Conservation (phyloP, 2,888 invertebrate species). For the Drosophila helvetica region DNA sequence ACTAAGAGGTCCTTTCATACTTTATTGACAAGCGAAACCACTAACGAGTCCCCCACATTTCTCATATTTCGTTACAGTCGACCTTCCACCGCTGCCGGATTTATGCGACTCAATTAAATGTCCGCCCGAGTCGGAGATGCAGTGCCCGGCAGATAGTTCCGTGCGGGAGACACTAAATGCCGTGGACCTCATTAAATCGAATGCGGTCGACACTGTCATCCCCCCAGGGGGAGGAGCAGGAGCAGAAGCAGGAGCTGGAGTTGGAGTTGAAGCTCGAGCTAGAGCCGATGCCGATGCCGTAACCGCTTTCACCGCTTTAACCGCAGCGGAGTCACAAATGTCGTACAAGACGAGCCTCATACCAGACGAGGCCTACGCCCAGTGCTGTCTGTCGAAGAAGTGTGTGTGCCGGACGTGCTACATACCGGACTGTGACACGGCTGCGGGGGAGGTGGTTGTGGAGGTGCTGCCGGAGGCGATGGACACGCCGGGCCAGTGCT, state of each 20-base stretch:
- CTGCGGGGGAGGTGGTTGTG: constrained; percentile 71
- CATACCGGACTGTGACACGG: constrained; percentile 78
- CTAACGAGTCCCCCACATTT: constrained; percentile 11
- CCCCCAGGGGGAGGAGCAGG: background rate
- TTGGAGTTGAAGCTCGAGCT: background rate
- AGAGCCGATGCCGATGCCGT: background rate
- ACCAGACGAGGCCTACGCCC: constrained; percentile 69
- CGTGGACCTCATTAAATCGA: constrained; percentile 60
- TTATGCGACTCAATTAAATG: constrained; percentile 80
- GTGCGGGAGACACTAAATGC: constrained; percentile 70
- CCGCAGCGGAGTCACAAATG: constrained; percentile 4
- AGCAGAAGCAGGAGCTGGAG: background rate
- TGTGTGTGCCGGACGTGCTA: constrained; percentile 82
- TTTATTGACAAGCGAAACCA: constrained; percentile 38
- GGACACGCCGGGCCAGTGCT: constrained; percentile 84
- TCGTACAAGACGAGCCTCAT: constrained; percentile 56
- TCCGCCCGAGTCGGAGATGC: constrained; percentile 78
- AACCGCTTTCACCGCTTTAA: background rate
- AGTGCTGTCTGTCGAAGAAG: constrained; percentile 80
- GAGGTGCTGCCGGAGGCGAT: constrained; percentile 76
- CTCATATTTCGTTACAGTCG: constrained; percentile 60
- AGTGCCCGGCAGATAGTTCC: constrained; percentile 81
- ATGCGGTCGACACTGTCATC: constrained; percentile 32
- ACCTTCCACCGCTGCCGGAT: constrained; percentile 62
- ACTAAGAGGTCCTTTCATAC: constrained; percentile 37